Base-by-base conservation (phyloP, 2,797 vertebrate genomes). In the Spinus olivaceus region DNA sequence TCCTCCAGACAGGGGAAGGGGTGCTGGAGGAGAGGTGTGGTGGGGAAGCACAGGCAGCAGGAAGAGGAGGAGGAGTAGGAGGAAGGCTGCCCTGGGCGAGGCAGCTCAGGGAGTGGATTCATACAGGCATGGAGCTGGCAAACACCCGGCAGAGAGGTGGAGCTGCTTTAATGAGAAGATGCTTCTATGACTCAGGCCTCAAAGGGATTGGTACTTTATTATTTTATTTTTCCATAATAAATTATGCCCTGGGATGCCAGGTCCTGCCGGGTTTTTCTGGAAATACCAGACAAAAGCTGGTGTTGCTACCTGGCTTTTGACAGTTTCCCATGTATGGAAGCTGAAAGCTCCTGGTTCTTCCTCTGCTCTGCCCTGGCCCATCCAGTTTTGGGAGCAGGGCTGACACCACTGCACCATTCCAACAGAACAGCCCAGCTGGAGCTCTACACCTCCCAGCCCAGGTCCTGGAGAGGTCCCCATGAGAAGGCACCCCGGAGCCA, bases 141-240 rank as follows among this genome's bases (percentile, higher is more conserved):
- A 94, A 91, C 94, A 85, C 90, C 66, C 24, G 63, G 87, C 64
- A 20, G 78, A 96, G 96, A 96, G 97, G 96, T 97, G 96, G 97
- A 97, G 97, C 92, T 91, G 94, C 97, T 96, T 96, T 97, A 96
- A 98, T 94, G 96, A 97, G 97, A 93, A 97, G 97, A 97, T 96
- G 97, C 85, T 95, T 97, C 91, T 77, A 92, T 98, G 97, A 97
- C 97, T 97, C 97, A 97, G 97, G 96, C 97, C 95, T 96, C 97
- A 97, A 96, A 97, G 97, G 97, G 98, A 97, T 96, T 91, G 94
- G 96, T 94, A 95, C 97, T 97, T 96, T 95, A 96, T 97, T 97
- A 97, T 97, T 98, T 98, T 97, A 97, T 97, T 98, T 97, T 98
- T 97, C 97, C 97, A 97, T 97, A 97, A 96, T 97, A 97, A 98